These are phyloP conservation scores for Lasioglossum zephyrum DNA, from an alignment of 2,888 invertebrate species.

Conservation along the genomic window DNA sequence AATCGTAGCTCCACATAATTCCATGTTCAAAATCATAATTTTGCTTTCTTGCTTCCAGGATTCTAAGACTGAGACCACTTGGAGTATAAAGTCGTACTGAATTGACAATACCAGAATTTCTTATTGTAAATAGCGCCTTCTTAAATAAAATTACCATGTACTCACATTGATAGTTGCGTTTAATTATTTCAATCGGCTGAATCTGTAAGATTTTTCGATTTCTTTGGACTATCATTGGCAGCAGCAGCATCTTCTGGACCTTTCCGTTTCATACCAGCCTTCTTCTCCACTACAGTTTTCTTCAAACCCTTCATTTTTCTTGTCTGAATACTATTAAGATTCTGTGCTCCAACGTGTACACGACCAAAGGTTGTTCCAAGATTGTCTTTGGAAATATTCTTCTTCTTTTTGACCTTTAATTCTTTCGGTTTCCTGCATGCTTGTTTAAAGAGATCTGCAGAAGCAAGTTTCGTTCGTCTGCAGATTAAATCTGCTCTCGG, in stretches of 20 bases:
- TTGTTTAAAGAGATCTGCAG: conserved; percentile 94
- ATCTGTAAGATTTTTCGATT: conserved; percentile 55
- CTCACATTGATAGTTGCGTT: conserved; percentile 6
- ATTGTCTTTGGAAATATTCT: conserved; percentile 94
- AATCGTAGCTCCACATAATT: too few species aligned
- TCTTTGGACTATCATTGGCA: conserved; percentile 57
- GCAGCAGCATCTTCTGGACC: conserved; percentile 80
- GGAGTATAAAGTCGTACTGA: conserved; percentile 66
- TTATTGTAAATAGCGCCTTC: conserved; percentile 26
- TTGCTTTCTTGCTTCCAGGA: conserved; percentile 70
- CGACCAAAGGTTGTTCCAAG: conserved; percentile 96
- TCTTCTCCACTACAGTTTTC: conserved; percentile 90
- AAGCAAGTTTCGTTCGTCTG: conserved; percentile 94
- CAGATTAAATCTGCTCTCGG: conserved; percentile 95
- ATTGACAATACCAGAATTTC: conserved; percentile 12
- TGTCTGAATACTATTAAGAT: conserved; percentile 93
- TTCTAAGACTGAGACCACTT: conserved; percentile 67
- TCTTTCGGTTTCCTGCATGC: conserved; percentile 92
- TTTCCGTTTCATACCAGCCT: conserved; percentile 86
- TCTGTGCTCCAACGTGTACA: conserved; percentile 96
- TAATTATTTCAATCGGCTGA: conserved; percentile 39
- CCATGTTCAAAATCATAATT: not conserved
- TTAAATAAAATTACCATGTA: conserved; percentile 24
- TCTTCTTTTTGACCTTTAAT: conserved; percentile 92
- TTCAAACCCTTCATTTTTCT: conserved; percentile 95